phyloP scores from a whole-genome alignment of 2,888 invertebrate genomes.

The Alentia gelatinosa region DNA sequence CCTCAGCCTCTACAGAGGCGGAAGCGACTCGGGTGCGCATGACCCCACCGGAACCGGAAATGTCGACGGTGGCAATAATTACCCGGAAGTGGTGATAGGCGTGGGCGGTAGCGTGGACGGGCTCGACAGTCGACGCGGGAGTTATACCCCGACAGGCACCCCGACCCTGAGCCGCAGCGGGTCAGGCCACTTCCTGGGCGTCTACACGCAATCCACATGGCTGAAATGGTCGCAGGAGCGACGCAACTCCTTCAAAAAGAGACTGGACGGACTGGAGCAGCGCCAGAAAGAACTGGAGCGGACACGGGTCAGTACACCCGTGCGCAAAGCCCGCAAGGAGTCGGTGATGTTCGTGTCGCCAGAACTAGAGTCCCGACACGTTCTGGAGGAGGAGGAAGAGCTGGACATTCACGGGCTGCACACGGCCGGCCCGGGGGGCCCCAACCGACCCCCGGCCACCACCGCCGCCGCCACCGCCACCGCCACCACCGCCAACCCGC shows the following conservation, averaged over 20 bases:
- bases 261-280: conserved; percentile 73
- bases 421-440: background rate
- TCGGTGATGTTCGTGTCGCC: conserved; percentile 65
- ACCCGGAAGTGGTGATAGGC: background rate
- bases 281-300: conserved; percentile 68
- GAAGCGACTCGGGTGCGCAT: background rate
- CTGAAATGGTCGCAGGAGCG: conserved; percentile 68
- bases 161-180: background rate
- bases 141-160: background rate
- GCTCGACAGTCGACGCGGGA: background rate
- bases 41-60: background rate
- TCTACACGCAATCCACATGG: conserved; percentile 63
- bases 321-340: conserved; percentile 74
- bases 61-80: background rate
- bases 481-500: background rate
- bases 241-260: conserved; percentile 73
- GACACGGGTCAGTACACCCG: conserved; percentile 77
- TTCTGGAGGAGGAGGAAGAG: conserved; percentile 29
- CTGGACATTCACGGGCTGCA: background rate
- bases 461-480: background rate
- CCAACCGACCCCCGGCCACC: background rate
- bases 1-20: conserved; percentile 21
- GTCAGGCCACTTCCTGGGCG: conserved; percentile 32
- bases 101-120: background rate
- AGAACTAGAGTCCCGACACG: conserved; percentile 57